Conservation (phyloP, 2,113 vertebrate species). For the Stigmatopora argus region DNA sequence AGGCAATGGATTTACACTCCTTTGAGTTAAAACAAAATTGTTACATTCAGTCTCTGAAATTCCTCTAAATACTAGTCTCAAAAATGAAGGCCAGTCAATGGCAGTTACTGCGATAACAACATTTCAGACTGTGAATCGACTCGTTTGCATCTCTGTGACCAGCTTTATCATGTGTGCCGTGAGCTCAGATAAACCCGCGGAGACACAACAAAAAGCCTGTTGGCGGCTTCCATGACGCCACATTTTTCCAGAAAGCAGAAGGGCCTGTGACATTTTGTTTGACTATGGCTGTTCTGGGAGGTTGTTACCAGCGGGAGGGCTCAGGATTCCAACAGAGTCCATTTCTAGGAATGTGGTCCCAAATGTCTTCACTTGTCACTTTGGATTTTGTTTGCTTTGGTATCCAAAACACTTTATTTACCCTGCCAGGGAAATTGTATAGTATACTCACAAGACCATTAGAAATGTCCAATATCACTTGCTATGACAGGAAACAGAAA, state of each 20-base stretch:
- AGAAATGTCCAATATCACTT: background rate
- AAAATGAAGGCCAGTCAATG: too few species aligned
- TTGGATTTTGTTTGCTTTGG: conserved; percentile 38
- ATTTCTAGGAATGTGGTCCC: conserved; percentile 43
- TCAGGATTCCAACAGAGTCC: conserved; percentile 38
- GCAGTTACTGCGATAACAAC: background rate
- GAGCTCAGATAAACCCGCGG: background rate
- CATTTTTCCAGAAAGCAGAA: conserved; percentile 9
- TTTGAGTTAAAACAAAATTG: background rate
- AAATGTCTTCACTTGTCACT: conserved; percentile 16
- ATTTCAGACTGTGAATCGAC: background rate
- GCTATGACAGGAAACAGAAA: background rate
- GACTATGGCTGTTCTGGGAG: conserved; percentile 7
- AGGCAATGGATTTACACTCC: background rate
- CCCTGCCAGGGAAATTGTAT: conserved; percentile 24
- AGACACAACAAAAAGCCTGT: background rate
- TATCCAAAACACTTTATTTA: conserved; percentile 15
- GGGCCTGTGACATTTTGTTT: conserved; percentile 19
- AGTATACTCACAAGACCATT: too few species aligned
- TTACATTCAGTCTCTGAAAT: too few species aligned
- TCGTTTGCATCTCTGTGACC: conserved; percentile 3
- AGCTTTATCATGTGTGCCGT: background rate
- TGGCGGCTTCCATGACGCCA: background rate
- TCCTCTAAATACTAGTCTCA: too few species aligned
- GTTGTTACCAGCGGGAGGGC: conserved; percentile 23